phyloP scores from a whole-genome alignment of 2,113 vertebrate genomes.

The Thinocorus orbignyianus region DNA sequence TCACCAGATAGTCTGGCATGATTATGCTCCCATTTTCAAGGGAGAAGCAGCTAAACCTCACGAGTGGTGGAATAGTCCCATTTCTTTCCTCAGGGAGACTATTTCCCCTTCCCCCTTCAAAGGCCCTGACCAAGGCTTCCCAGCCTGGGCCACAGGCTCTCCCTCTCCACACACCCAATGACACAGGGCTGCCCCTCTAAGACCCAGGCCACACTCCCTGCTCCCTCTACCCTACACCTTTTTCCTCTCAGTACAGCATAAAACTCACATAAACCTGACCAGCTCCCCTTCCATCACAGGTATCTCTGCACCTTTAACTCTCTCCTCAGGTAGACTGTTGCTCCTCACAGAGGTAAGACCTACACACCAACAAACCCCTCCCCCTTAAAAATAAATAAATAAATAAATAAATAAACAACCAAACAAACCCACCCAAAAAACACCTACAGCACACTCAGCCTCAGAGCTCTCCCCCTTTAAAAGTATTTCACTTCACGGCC shows the following conservation, averaged over 20 bases:
- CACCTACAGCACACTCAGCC: no score
- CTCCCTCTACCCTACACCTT: neutral
- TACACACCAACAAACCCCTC: no score
- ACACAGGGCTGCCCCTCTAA: neutral
- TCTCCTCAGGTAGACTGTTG: neutral
- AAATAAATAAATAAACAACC: no score
- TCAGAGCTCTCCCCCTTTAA: rapidly evolving
- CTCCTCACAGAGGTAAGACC: rapidly evolving
- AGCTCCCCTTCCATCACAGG: no score
- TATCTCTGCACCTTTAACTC: rapidly evolving
- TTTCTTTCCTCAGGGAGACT: neutral
- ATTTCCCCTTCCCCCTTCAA: neutral
- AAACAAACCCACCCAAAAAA: no score
- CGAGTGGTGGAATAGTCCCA: rapidly evolving
- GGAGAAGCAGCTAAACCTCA: neutral
- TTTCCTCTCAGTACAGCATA: neutral
- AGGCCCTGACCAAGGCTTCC: neutral
- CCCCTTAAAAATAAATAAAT: no score
- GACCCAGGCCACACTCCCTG: neutral
- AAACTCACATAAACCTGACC: rapidly evolving
- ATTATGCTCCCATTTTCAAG: rapidly evolving
- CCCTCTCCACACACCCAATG: no score
- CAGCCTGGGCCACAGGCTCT: rapidly evolving
- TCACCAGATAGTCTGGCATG: rapidly evolving
- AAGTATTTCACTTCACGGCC: neutral